Evolutionary conservation across 2,113 vertebrate species (phyloP).

Genomic region (Amia ocellicauda): DNA sequence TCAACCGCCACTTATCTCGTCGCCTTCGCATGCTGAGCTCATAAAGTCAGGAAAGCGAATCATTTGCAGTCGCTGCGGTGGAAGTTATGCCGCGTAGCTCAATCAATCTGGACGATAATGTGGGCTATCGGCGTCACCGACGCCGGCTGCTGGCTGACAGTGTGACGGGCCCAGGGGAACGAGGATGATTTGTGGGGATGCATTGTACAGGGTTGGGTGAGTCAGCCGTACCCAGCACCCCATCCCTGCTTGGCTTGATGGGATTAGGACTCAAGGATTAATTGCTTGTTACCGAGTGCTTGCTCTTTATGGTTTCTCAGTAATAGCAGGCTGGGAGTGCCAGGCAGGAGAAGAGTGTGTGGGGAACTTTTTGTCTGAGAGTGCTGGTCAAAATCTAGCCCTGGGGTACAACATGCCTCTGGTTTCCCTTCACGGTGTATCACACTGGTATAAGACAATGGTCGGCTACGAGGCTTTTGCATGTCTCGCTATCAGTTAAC

Average conservation of each 20-base stretch:
- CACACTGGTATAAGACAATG: too few relatives aligned
- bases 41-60: slow-evolving; percentile 28
- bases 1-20: slow-evolving; percentile 31
- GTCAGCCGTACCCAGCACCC: slow-evolving; percentile 4
- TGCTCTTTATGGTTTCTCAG: slow-evolving; percentile 29
- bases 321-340: neutral
- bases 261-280: slow-evolving; percentile 38
- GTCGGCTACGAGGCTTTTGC: too few relatives aligned
- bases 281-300: slow-evolving; percentile 36
- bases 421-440: too few relatives aligned
- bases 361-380: neutral
- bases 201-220: slow-evolving; percentile 10
- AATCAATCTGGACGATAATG: slow-evolving; percentile 44
- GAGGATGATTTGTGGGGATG: slow-evolving; percentile 31
- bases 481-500: too few relatives aligned
- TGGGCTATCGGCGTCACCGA: slow-evolving; percentile 32
- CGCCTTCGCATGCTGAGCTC: slow-evolving; percentile 12
- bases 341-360: slow-evolving; percentile 14
- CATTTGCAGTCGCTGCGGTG: slow-evolving; percentile 18
- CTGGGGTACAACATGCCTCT: too few relatives aligned
- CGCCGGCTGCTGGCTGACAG: slow-evolving; percentile 19
- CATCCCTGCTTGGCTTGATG: slow-evolving; percentile 38
- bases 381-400: too few relatives aligned
- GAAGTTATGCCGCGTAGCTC: slow-evolving; percentile 39
- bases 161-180: slow-evolving; percentile 9